These are phyloP conservation scores for Solen grandis DNA, from an alignment of 1,140 invertebrate species.

Conservation along the genomic window DNA sequence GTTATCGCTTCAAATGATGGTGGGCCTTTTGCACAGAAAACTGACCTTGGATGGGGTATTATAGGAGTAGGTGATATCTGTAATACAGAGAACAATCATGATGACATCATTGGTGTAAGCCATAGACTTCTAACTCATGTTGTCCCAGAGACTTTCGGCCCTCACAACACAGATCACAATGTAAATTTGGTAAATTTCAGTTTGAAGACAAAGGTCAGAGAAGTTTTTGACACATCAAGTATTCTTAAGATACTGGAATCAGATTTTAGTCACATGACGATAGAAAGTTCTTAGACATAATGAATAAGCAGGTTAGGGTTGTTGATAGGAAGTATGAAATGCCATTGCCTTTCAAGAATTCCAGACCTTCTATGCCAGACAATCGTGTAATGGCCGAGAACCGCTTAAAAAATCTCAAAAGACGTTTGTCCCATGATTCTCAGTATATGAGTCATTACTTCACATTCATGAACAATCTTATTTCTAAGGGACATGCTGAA, in stretches of 20 bases:
- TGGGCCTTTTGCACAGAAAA: slow-evolving; percentile 44
- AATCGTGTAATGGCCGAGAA: slow-evolving; percentile 19
- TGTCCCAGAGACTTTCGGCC: no score
- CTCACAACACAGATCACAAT: no score
- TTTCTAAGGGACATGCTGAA: slow-evolving; percentile 42
- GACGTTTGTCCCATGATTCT: slow-evolving; percentile 5
- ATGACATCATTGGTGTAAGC: no score
- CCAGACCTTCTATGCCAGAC: slow-evolving; percentile 4
- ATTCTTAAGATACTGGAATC: no score
- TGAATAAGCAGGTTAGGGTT: not conserved
- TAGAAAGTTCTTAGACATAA: not conserved
- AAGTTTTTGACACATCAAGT: no score
- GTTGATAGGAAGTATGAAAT: slow-evolving; percentile 1
- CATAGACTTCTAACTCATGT: no score
- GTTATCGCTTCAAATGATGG: slow-evolving; percentile 24
- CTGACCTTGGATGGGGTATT: slow-evolving; percentile 46
- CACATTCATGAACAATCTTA: no score
- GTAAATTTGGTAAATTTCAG: no score
- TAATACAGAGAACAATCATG: no score
- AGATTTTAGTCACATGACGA: slow-evolving; percentile 18
- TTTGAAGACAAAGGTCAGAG: no score
- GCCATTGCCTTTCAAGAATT: no score
- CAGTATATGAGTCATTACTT: slow-evolving; percentile 28
- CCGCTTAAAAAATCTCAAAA: slow-evolving; percentile 21
- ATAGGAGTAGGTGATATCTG: slow-evolving; percentile 8